Evolutionary conservation across 2,113 vertebrate genomes (phyloP).

Genomic region (Nematolebias whitei): DNA sequence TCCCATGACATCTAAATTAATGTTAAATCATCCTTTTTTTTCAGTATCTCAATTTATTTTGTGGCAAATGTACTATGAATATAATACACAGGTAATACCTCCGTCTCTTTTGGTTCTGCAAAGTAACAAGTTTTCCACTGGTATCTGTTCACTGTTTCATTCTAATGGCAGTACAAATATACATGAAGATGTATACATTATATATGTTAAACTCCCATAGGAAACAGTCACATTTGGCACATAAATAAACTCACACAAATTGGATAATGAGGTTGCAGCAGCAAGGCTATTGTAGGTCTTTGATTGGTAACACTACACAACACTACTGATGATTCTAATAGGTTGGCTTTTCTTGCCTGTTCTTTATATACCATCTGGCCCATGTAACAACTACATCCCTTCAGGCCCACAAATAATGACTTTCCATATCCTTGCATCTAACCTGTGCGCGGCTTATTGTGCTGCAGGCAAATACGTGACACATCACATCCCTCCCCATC

Average conservation of each 20-base stretch:
- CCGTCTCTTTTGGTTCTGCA: background rate
- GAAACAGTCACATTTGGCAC: constrained; percentile 31
- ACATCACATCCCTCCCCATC: constrained; percentile 58
- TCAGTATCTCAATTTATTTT: background rate
- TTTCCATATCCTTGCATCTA: constrained; percentile 72
- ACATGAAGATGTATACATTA: constrained; percentile 53
- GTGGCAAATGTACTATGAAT: background rate
- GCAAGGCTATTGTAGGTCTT: constrained; percentile 56
- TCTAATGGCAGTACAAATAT: constrained; percentile 10
- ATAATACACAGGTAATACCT: background rate
- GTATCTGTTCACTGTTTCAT: constrained; percentile 13
- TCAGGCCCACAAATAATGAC: constrained; percentile 79
- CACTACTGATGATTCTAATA: constrained; percentile 69
- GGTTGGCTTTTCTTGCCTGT: constrained; percentile 59
- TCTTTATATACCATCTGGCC: constrained; percentile 75
- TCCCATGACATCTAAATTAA: background rate
- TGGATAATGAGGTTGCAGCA: constrained; percentile 66
- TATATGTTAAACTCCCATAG: constrained; percentile 38
- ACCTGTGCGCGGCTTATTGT: constrained; percentile 67
- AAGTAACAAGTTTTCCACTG: background rate
- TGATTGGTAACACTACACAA: constrained; percentile 57
- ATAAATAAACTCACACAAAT: constrained; percentile 72
- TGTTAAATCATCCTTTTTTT: background rate
- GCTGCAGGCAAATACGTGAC: constrained; percentile 69
- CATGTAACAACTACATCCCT: constrained; percentile 64